These are phyloP conservation scores for Dicranocentrus wangi DNA, from an alignment of 2,888 invertebrate genomes.

Conservation along the genomic window DNA sequence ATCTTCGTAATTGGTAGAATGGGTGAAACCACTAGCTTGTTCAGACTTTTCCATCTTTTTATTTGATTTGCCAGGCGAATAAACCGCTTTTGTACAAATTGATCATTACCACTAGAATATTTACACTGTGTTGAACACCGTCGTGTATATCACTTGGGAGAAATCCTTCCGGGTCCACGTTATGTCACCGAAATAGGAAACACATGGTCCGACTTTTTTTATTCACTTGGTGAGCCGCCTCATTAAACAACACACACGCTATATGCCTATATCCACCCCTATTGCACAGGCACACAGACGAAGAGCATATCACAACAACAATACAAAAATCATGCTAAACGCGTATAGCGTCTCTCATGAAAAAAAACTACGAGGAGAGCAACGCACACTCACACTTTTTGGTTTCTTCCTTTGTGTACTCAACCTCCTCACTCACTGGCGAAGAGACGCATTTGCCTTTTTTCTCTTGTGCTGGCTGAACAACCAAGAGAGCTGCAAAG, in stretches of 20 bases:
- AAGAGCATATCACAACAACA: too few relatives aligned
- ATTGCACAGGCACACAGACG: not conserved
- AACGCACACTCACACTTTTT: slow-evolving; percentile 18
- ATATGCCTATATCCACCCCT: not conserved
- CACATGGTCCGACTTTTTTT: slow-evolving; percentile 54
- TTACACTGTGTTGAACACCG: slow-evolving; percentile 42
- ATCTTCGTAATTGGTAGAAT: slow-evolving; percentile 8
- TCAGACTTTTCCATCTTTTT: slow-evolving; percentile 32
- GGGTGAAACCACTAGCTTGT: slow-evolving; percentile 6
- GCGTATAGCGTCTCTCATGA: not conserved
- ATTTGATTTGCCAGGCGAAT: slow-evolving; percentile 8
- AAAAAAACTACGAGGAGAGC: not conserved
- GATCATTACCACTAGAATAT: slow-evolving; percentile 46
- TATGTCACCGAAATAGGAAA: slow-evolving; percentile 64
- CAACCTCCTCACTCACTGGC: not conserved
- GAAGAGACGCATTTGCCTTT: not conserved
- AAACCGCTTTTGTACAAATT: slow-evolving; percentile 23
- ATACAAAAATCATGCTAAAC: not conserved
- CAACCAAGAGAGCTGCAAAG: too few relatives aligned
- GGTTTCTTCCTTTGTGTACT: slow-evolving; percentile 13
- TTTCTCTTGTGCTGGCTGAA: not conserved
- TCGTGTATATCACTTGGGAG: not conserved
- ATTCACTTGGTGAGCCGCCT: not conserved
- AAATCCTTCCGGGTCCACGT: slow-evolving; percentile 43
- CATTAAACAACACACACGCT: slow-evolving; percentile 41